Evolutionary conservation across 2,888 invertebrate genomes (phyloP).

Genomic region (Mythimna pallens): DNA sequence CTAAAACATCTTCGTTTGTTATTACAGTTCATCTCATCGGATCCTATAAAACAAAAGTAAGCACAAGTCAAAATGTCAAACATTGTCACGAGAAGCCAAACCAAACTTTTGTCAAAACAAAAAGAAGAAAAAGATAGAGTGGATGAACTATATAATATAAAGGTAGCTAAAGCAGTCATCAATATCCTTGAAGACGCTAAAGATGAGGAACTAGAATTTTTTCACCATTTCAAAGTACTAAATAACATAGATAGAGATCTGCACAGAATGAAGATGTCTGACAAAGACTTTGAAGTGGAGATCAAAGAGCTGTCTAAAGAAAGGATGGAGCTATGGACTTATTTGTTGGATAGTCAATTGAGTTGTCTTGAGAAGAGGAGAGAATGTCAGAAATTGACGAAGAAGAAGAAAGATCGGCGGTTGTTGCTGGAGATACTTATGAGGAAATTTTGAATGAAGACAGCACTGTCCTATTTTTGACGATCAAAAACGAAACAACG

Average conservation of each 20-base stretch:
- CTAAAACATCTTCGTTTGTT: background rate
- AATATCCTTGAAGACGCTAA: constrained; percentile 6
- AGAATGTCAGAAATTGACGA: constrained; percentile 2
- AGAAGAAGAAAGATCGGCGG: background rate
- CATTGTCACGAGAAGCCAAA: background rate
- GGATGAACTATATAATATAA: background rate
- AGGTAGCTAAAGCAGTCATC: constrained; percentile 4
- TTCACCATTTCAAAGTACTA: background rate
- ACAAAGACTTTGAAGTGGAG: background rate
- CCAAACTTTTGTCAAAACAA: background rate
- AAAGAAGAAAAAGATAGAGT: background rate
- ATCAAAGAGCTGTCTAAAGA: background rate
- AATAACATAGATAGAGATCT: constrained; percentile 3
- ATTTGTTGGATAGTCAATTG: background rate
- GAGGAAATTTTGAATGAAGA: background rate
- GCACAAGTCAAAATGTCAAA: constrained; percentile 4
- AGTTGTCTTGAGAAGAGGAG: constrained; percentile 1
- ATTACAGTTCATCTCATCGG: background rate
- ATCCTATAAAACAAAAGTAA: background rate
- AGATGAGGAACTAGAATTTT: background rate
- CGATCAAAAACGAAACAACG: background rate
- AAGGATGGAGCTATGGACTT: background rate
- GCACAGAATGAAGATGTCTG: background rate
- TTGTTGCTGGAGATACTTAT: background rate
- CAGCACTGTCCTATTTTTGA: background rate